These are phyloP conservation scores for Peromyscus eremicus DNA, from an alignment of 2,797 vertebrate species.

Conservation along the genomic window DNA sequence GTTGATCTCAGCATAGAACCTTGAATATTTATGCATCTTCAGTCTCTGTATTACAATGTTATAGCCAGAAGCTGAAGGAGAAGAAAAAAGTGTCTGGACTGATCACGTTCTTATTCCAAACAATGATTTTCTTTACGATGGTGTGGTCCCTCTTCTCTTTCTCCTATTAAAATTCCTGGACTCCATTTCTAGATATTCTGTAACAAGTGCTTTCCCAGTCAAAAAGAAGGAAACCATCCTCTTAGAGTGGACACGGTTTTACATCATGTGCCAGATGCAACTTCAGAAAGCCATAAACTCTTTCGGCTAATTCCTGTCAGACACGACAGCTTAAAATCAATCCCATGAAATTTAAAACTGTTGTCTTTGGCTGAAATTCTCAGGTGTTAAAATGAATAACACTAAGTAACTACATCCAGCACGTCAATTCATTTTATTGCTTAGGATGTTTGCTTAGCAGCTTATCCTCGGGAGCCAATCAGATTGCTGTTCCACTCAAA, in stretches of 20 bases:
- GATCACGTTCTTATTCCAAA: conserved; percentile 48
- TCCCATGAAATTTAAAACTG: conserved; percentile 55
- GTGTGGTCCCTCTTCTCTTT: neutral
- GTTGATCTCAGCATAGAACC: neutral
- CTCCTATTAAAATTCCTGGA: conserved; percentile 54
- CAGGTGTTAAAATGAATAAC: conserved; percentile 52
- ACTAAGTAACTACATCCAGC: conserved; percentile 37
- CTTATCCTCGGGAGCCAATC: neutral
- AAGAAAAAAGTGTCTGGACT: conserved; percentile 30
- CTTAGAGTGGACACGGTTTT: conserved; percentile 47
- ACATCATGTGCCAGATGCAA: conserved; percentile 55
- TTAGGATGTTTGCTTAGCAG: neutral
- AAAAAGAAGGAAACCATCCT: conserved; percentile 39
- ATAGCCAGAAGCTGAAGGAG: conserved; percentile 39
- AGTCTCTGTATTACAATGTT: neutral
- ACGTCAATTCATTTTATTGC: conserved; percentile 1
- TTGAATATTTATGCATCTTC: conserved; percentile 52
- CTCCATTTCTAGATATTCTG: conserved; percentile 35
- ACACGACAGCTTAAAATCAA: conserved; percentile 68
- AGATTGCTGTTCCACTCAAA: conserved; percentile 13
- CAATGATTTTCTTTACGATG: neutral
- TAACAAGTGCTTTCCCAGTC: neutral
- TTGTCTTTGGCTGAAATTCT: conserved; percentile 62
- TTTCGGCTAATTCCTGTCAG: conserved; percentile 67
- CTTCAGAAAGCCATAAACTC: conserved; percentile 49